A percentile compares a stretch with the other conserved stretches of the same genome.
Conservation (phyloP, 2,888 invertebrate genomes). For the Branchellion lobata region DNA sequence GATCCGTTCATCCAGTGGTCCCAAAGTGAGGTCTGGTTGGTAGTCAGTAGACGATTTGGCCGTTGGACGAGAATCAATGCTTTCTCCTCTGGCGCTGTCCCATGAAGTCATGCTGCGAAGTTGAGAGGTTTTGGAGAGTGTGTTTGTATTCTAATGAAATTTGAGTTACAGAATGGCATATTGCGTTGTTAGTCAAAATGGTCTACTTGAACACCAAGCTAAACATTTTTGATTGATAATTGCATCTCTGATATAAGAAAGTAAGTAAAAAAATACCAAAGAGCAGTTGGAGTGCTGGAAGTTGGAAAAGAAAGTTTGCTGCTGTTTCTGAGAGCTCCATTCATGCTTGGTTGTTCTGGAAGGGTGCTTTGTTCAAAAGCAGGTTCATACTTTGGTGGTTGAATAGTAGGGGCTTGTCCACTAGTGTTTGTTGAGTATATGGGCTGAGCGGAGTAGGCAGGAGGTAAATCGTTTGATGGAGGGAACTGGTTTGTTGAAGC, state of each 20-base stretch:
- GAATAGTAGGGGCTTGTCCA: not conserved
- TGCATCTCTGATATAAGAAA: no score
- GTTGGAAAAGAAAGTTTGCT: not conserved
- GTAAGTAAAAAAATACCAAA: no score
- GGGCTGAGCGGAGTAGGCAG: not conserved
- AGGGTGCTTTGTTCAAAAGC: not conserved
- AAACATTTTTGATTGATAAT: no score
- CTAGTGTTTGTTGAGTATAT: not conserved
- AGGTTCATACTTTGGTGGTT: not conserved
- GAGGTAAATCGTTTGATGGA: not conserved
- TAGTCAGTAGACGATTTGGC: not conserved
- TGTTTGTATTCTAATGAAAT: no score
- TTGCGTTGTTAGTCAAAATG: no score
- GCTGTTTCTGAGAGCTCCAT: not conserved
- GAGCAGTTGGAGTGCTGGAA: no score
- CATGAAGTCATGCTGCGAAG: not conserved
- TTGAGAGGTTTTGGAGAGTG: no score
- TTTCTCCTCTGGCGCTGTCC: constrained; percentile 8
- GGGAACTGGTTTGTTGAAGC: not conserved
- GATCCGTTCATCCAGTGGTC: not conserved
- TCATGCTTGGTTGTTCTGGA: constrained; percentile 4
- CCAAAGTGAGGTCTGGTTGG: not conserved
- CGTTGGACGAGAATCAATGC: not conserved
- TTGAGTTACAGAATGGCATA: no score
- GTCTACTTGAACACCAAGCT: no score